Conservation (phyloP, 2,888 invertebrate species). For the Hemithea aestivaria region DNA sequence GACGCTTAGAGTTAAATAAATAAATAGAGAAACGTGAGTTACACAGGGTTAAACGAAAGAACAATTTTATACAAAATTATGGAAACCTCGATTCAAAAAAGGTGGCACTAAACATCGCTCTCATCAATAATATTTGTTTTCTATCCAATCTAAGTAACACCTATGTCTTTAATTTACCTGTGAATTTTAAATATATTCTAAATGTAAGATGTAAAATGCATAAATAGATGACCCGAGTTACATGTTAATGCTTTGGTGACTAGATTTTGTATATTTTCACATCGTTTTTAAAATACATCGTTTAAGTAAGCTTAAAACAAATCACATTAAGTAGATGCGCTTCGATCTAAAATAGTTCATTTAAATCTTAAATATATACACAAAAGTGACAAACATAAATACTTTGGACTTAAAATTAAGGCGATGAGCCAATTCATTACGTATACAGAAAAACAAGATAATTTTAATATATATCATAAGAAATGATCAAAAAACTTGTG, state of each 20-base stretch:
- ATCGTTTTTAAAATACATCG: constrained; percentile 28
- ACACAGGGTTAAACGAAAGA: no score
- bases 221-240: constrained; percentile 17
- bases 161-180: constrained; percentile 34
- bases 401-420: constrained; percentile 23
- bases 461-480: constrained; percentile 2
- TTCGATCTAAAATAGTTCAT: constrained; percentile 35
- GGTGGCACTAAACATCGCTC: constrained; percentile 6
- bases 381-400: constrained; percentile 30
- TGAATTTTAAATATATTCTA: constrained; percentile 34
- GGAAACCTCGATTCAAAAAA: neutral
- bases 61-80: no score
- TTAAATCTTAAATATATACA: constrained; percentile 39
- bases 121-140: constrained; percentile 17
- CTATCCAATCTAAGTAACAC: constrained; percentile 20
- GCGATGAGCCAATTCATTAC: constrained; percentile 15
- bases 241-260: constrained; percentile 61
- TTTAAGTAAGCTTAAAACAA: constrained; percentile 29
- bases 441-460: constrained; percentile 16
- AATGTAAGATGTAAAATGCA: constrained; percentile 28
- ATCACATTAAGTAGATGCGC: constrained; percentile 33
- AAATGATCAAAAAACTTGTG: no score
- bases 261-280: constrained; percentile 50
- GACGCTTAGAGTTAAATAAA: constrained; percentile 3
- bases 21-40: neutral